Evolutionary conservation across 2,888 invertebrate species (phyloP), one percentile per base, ranked within the genome.

Genomic region (Podabrus alpinus): DNA sequence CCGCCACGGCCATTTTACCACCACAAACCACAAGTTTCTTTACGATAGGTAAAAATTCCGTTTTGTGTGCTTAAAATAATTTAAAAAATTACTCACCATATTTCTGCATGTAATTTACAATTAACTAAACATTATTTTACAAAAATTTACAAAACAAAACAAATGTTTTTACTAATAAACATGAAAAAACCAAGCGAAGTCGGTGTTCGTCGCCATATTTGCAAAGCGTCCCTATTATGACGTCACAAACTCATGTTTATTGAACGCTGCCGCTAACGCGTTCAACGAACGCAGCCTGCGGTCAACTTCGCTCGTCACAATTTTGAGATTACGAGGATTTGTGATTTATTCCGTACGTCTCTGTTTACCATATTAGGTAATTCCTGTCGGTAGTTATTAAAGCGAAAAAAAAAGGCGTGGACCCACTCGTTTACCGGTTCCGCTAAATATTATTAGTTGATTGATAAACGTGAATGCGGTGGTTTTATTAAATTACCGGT

Each of bases 321-420:
- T 72, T 75, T 66, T 75, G 62, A 72, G 67, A 73, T 72, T 73
- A 70, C 19, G 59, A 59, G 45, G 69, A 69, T 68, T 69, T 68
- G 69, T 68, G 68, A 61, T 66, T 16, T 72, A 73, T 72, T 19
- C 62, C 21, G 62, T 64, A 17, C 62, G 62, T 64, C 60, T 60
- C 62, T 64, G 75, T 76, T 76, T 76, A 76, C 76, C 76, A 76
- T 70, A 76, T 76, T 73, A 68, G 76, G 76, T 71, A 76, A 76
- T 76, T 76, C 73, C 64, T 71, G 71, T 74, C 76, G 62, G 67
- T 67, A 45, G n/a, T 67, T 66, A 64, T 72, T 62, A 73, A 66
- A 29, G 10, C 59, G 59, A 17, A 16, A 15, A 66, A 19, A 70
- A 73, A 68, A 76, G 76, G 76, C 76, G 76, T 73, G 69, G 68